Evolutionary conservation across 2,797 vertebrate genomes (phyloP).

Genomic region (Buceros bicornis): DNA sequence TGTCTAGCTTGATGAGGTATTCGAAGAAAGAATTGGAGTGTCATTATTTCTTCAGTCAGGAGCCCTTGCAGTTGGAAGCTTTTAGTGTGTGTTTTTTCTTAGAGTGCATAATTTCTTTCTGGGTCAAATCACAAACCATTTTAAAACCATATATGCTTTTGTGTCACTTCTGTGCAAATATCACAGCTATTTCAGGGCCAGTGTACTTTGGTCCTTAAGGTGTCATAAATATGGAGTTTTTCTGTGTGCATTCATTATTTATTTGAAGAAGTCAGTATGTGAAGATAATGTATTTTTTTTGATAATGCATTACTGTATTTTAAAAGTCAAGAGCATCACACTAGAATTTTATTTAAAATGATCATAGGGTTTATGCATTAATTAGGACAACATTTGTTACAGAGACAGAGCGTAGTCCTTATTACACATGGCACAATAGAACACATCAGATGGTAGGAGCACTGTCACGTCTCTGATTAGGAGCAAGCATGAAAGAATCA

Average conservation of each 20-base stretch:
- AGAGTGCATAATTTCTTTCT: background rate
- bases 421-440: background rate
- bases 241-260: background rate
- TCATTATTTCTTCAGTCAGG: background rate
- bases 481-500: background rate
- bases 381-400: background rate
- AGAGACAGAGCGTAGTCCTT: background rate
- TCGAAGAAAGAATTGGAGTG: background rate
- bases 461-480: fast-evolving
- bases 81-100: background rate
- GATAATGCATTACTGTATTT: background rate
- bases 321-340: background rate
- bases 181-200: background rate
- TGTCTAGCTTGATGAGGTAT: fast-evolving
- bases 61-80: background rate
- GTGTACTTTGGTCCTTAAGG: background rate
- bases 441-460: background rate
- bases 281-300: background rate
- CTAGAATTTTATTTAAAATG: background rate
- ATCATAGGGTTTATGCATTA: background rate
- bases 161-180: background rate
- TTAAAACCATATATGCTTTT: background rate
- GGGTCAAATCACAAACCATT: background rate
- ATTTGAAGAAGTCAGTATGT: background rate
- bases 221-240: background rate